Conservation (phyloP, 1,140 invertebrate species). For the Mercenaria mercenaria region DNA sequence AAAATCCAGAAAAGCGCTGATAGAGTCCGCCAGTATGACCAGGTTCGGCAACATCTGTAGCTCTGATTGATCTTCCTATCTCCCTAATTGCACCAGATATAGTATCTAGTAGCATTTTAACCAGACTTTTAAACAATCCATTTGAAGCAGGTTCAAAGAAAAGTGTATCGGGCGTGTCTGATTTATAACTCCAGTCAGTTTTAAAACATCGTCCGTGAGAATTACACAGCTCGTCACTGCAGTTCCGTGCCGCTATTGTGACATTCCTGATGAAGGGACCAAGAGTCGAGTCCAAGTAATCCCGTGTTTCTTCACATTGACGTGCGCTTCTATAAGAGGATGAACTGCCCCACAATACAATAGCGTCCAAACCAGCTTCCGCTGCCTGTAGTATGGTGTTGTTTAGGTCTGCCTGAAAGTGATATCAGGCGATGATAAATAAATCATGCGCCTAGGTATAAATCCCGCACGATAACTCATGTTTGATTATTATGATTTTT, state of each 20-base stretch:
- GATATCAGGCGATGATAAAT: no score
- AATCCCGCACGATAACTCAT: no score
- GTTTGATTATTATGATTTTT: no score
- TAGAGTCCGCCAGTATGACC: background rate
- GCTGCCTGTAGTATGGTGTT: constrained; percentile 40
- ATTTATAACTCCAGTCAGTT: background rate
- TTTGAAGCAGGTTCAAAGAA: background rate
- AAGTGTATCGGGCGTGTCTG: background rate
- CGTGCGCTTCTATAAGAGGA: background rate
- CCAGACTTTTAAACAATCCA: background rate
- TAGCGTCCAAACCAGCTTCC: constrained; percentile 36
- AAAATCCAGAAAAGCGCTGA: background rate
- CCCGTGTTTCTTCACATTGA: background rate
- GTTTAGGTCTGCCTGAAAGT: constrained; percentile 30
- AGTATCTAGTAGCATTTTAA: background rate
- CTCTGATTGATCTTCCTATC: no score
- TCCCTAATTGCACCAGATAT: background rate
- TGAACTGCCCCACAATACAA: constrained; percentile 52
- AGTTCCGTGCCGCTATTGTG: background rate
- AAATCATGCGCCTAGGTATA: no score
- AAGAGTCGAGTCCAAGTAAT: constrained; percentile 11
- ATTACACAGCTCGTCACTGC: constrained; percentile 16
- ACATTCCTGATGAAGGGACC: constrained; percentile 36
- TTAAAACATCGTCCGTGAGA: constrained; percentile 47
- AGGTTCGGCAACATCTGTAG: no score